Conservation (phyloP, 2,888 invertebrate genomes). For the Ecdyonurus torrentis region DNA sequence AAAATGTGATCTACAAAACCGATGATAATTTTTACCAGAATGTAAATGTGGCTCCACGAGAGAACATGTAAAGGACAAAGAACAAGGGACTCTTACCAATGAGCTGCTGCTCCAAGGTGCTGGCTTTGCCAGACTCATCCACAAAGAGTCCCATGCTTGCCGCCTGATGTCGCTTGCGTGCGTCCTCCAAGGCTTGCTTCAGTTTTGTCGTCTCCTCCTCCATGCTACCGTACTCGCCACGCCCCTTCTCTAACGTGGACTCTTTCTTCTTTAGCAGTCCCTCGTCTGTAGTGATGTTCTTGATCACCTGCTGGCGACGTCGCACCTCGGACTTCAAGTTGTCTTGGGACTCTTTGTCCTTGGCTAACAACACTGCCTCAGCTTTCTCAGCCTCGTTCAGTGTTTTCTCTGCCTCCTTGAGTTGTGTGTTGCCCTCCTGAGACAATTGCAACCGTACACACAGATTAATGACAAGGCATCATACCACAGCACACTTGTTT, state of each 20-base stretch:
- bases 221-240: constrained; percentile 46
- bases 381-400: constrained; percentile 44
- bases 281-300: background rate
- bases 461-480: too few relatives aligned
- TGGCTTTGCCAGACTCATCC: constrained; percentile 59
- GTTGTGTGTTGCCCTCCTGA: constrained; percentile 47
- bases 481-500: too few relatives aligned
- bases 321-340: background rate
- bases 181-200: constrained; percentile 44
- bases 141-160: constrained; percentile 67
- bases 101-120: constrained; percentile 76
- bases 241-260: constrained; percentile 38
- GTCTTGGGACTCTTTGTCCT: constrained; percentile 13
- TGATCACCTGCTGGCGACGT: background rate
- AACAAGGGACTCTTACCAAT: constrained; percentile 33
- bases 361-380: constrained; percentile 47
- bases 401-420: constrained; percentile 44
- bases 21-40: too few relatives aligned
- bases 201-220: constrained; percentile 46
- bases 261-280: constrained; percentile 31
- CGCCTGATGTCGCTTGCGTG: constrained; percentile 68
- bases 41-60: too few relatives aligned
- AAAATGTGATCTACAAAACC: too few relatives aligned
- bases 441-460: too few relatives aligned
- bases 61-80: background rate